These are phyloP conservation scores for Gymnocephalus cernua DNA, from an alignment of 2,113 vertebrate species.

Conservation along the genomic window DNA sequence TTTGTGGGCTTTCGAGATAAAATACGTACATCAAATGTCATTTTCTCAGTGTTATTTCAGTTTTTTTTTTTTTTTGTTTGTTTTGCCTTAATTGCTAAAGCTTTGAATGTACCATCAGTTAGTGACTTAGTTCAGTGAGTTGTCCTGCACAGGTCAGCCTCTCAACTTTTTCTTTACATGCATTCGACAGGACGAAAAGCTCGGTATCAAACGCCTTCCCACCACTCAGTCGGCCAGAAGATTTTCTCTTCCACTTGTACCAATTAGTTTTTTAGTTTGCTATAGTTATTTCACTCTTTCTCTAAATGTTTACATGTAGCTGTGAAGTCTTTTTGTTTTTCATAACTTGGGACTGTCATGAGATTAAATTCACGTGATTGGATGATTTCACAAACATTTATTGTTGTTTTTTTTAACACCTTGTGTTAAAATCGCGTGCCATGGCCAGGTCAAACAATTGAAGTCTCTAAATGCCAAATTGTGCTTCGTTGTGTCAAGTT, in stretches of 20 bases:
- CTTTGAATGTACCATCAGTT: constrained; percentile 68
- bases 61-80: too few species aligned
- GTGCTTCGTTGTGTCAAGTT: constrained; percentile 35
- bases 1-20: not conserved
- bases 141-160: not conserved
- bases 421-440: constrained; percentile 31
- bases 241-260: constrained; percentile 17
- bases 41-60: constrained; percentile 16
- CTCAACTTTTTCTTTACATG: not conserved
- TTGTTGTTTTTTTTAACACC: constrained; percentile 23
- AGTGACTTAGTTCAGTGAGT: not conserved
- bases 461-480: constrained; percentile 50
- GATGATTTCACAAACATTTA: constrained; percentile 39
- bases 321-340: constrained; percentile 44
- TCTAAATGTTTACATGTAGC: constrained; percentile 53
- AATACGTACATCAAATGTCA: constrained; percentile 14
- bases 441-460: constrained; percentile 18
- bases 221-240: constrained; percentile 1
- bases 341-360: constrained; percentile 23
- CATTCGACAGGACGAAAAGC: constrained; percentile 19
- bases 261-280: constrained; percentile 13
- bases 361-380: constrained; percentile 40
- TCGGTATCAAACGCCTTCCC: constrained; percentile 28
- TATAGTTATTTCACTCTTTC: constrained; percentile 14
- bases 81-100: constrained; percentile 70